Base-by-base conservation (phyloP, 2,797 vertebrate genomes). In the Pitangus sulphuratus region DNA sequence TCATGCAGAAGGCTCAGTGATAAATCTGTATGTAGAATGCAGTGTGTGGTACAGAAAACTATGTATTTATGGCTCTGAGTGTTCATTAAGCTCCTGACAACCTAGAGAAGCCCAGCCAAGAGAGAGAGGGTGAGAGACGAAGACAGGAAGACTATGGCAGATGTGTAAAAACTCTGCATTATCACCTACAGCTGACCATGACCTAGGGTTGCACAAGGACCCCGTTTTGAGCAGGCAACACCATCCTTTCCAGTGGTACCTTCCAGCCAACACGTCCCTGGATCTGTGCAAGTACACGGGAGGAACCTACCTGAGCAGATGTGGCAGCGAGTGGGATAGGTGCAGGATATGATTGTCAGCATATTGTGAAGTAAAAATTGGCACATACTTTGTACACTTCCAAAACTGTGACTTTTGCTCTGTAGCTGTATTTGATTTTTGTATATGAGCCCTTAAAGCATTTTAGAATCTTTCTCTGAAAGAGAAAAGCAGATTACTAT, bases 381-480 rank as follows among this genome's bases (percentile, higher is more conserved):
- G 53, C 79, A 75, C 15, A 18, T 14, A 12, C 40, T 51, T 62
- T 78, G 61, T 33, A 26, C 31, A 30, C 28, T 89, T 92, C 71
- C 62, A 40, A 91, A 95, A 54, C 25, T 18, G 56, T 80, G 89
- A 50, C 72, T 92, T 87, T 0, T 0, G 0, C 33, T 96, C 61
- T 35, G 35, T 44, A 90, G 61, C n/a, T 93, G 16, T 51, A 50
- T 91, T 81, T 84, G 57, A 61, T 74, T 91, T 84, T 79, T 83
- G 22, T 39, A 31, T 89, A 37, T 65, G 40, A 89, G 31, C 40
- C 69, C 44, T 81, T 84, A 66, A 81, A 91, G 51, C 47, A 68
- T 81, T 83, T 57, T 85, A 54, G 60, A 85, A 58, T 68, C 35
- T 40, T 79, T 79, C 30, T 87, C 53, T 87, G 25, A 81, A 90